These are phyloP conservation scores for Diarsia dahlii DNA, from an alignment of 2,888 invertebrate genomes.

Conservation along the genomic window DNA sequence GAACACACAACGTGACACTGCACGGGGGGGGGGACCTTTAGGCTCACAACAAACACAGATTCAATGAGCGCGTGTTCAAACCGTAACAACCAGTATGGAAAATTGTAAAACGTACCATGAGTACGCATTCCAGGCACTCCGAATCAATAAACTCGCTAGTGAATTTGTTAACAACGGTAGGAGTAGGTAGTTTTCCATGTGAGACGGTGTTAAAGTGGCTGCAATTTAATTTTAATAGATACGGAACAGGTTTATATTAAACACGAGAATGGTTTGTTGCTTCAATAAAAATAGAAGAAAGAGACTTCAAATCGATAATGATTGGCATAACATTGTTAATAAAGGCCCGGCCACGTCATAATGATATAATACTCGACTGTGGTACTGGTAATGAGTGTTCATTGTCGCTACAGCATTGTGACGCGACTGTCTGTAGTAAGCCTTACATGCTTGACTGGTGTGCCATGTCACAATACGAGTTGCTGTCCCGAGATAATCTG, in stretches of 20 bases:
- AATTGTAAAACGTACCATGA: neutral
- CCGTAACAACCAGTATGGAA: neutral
- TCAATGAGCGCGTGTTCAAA: neutral
- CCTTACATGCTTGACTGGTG: constrained; percentile 6
- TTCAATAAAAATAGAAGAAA: neutral
- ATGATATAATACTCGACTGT: neutral
- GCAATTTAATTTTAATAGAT: neutral
- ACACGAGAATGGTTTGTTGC: neutral
- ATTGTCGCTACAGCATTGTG: neutral
- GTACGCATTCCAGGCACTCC: neutral
- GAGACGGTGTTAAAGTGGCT: neutral
- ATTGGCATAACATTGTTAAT: neutral
- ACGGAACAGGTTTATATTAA: neutral
- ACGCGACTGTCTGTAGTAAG: neutral
- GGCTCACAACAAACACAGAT: constrained; percentile 2
- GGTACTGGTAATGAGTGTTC: too few relatives aligned
- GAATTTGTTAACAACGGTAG: neutral
- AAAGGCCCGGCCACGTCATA: neutral
- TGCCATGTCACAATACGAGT: neutral
- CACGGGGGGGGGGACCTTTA: constrained; percentile 11
- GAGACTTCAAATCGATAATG: neutral
- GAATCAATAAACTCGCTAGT: neutral
- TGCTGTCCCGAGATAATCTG: neutral
- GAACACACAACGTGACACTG: constrained; percentile 22
- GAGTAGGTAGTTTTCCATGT: neutral